phyloP scores from a whole-genome alignment of 2,113 vertebrate genomes.

The Paradisaea rubra region DNA sequence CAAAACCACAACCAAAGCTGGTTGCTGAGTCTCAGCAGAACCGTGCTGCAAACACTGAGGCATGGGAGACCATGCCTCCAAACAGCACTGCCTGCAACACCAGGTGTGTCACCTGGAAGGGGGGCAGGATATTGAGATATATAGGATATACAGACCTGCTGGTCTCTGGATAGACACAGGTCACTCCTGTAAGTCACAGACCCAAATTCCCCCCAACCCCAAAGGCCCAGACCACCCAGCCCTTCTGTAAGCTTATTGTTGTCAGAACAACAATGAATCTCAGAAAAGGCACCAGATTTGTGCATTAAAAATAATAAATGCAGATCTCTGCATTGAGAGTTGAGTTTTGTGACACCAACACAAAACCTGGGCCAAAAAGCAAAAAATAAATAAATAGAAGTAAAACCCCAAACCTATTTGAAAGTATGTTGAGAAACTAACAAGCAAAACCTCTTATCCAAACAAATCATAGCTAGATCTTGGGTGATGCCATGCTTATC shows the following conservation, averaged over 20 bases:
- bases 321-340: not conserved
- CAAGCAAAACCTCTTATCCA: slow-evolving; percentile 44
- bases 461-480: slow-evolving; percentile 2
- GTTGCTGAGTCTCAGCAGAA: not conserved
- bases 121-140: not conserved
- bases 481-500: not conserved
- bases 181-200: not conserved
- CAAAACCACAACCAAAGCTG: not conserved
- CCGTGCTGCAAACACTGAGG: not conserved
- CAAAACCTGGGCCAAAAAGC: not conserved
- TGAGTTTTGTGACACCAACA: not conserved
- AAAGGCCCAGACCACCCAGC: not conserved
- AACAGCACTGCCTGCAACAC: not conserved
- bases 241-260: not conserved
- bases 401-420: not conserved
- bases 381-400: not conserved
- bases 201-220: not conserved
- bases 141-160: not conserved
- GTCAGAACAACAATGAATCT: not conserved
- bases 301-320: not conserved
- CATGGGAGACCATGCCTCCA: not conserved
- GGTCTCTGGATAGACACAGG: not conserved
- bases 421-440: not conserved
- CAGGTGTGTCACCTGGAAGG: not conserved
- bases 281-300: not conserved